Evolutionary conservation across 2,113 vertebrate genomes (phyloP), one percentile per base, ranked within the genome.

Genomic region (Hydropotes inermis): DNA sequence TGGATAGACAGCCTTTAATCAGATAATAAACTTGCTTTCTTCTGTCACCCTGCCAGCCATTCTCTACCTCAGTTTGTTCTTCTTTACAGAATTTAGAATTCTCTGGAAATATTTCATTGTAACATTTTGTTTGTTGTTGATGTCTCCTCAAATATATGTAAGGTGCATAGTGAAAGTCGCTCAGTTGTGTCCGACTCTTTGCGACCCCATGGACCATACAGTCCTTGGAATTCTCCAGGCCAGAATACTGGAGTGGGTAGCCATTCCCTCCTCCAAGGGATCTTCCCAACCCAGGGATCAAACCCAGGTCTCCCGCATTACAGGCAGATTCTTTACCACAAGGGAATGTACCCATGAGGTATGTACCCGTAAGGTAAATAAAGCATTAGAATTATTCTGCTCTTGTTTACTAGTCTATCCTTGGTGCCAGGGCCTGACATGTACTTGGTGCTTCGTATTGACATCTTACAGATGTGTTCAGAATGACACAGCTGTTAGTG

Each of bases 371-470:
- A 50, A 50, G 47, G 47, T 4, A 50, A 12, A 50, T 50, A 50
- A 50, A 50, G 0, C 19, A 27, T 28, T 79, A 87, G 33, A 23
- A 15, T 6, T 21, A 30, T 39, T 39, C 15, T 83, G 11, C 13
- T 55, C 33, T 76, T 87, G 45, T 79, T 61, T 52, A 83, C n/a
- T 27, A 39, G 4, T 43, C 14, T 47, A 7, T 54, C 21, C 33
- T 39, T 33, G 5, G 1, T 21, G 2, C 1, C 17, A 17, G 14
- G 6, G 5, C 30, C 14, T 47, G n/a, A 45, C 4, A 67, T 33
- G 30, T 25, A 43, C 5, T 19, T 60, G 27, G 2, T 11, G 15
- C 55, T 85, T 11, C 55, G 1, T n/a, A 70, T 28, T 55, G 50
- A 78, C 10, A 39, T 23, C 1, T 54, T 33, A 91, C 23, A 21